Percentiles rank a stretch among this genome's conserved stretches.
These are phyloP conservation scores for Polydrusus tereticollis DNA, from an alignment of 2,888 invertebrate species.

Conservation along the genomic window DNA sequence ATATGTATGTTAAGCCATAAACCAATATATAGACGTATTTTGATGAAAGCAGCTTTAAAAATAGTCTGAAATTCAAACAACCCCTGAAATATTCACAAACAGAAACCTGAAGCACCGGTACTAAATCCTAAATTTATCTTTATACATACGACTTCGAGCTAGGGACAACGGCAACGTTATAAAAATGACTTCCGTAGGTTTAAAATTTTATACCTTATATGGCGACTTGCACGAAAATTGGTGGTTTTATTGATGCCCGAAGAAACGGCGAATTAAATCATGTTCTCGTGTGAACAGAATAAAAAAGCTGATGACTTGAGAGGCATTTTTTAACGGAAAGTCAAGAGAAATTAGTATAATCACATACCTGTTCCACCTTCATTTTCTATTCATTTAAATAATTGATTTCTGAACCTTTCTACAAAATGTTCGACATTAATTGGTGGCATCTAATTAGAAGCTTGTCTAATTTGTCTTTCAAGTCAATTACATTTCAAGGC, in stretches of 20 bases:
- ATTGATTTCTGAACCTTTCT: no score
- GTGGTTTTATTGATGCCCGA: slow-evolving; percentile 4
- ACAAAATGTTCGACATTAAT: no score
- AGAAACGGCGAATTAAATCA: slow-evolving; percentile 30
- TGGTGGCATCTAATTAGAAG: no score
- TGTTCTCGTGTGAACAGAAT: no score
- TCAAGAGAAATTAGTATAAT: no score
- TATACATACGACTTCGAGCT: slow-evolving; percentile 21
- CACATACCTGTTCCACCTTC: no score
- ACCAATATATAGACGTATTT: neutral
- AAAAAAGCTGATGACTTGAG: no score
- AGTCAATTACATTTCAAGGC: no score
- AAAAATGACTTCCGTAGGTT: slow-evolving; percentile 38
- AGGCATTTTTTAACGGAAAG: no score
- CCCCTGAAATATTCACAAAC: slow-evolving; percentile 32
- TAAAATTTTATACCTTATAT: slow-evolving; percentile 40
- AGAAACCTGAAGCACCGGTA: slow-evolving; percentile 13
- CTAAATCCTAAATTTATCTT: slow-evolving; percentile 37
- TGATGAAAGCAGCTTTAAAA: slow-evolving; percentile 5
- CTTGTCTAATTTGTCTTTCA: no score
- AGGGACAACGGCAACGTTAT: slow-evolving; percentile 25
- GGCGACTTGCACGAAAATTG: slow-evolving; percentile 31
- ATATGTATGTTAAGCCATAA: neutral
- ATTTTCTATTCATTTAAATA: no score
- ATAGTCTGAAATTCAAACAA: slow-evolving; percentile 14